Evolutionary conservation across 1,140 invertebrate species (phyloP).

Genomic region (Sarcophaga bullata): DNA sequence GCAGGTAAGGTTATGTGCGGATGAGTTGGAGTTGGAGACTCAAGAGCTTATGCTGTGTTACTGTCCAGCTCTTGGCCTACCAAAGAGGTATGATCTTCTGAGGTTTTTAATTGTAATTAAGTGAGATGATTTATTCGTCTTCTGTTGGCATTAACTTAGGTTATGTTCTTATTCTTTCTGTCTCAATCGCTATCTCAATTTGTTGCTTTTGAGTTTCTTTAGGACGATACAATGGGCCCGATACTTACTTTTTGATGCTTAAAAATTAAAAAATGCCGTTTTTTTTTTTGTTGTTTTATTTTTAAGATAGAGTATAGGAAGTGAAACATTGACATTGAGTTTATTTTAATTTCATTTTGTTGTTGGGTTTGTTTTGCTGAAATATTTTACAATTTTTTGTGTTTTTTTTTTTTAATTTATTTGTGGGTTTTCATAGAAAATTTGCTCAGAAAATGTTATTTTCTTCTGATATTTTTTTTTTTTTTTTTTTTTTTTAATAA

Average conservation of each 20-base stretch:
- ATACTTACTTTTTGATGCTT: neutral
- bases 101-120: no score
- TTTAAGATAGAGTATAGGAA: constrained; percentile 5
- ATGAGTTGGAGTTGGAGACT: no score
- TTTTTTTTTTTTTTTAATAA: neutral
- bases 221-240: no score
- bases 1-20: no score
- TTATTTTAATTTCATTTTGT: constrained; percentile 24
- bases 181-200: no score
- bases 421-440: neutral
- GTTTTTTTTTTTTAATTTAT: constrained; percentile 20
- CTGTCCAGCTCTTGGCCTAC: no score
- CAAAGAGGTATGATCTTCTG: no score
- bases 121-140: no score
- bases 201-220: no score
- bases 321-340: constrained; percentile 38
- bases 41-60: no score
- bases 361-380: neutral
- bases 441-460: neutral
- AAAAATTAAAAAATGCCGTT: neutral
- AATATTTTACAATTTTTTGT: constrained; percentile 30
- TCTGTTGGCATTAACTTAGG: no score
- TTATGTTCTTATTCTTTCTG: no score
- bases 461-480: neutral
- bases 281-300: neutral